These are phyloP conservation scores for Microctonus brassicae DNA, from an alignment of 2,888 invertebrate genomes.

Conservation along the genomic window DNA sequence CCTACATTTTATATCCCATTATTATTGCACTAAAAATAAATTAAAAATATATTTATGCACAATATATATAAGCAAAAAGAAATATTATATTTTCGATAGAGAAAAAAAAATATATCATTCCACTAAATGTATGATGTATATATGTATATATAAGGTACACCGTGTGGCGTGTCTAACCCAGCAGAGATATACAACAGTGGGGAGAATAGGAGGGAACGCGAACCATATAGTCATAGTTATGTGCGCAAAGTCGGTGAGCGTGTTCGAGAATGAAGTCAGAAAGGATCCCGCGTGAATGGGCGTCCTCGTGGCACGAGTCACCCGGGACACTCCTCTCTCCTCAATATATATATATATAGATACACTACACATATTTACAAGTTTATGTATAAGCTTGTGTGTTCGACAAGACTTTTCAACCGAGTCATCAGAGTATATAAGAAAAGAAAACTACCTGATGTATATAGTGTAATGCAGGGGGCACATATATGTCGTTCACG, in stretches of 20 bases:
- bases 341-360: background rate
- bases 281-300: constrained; percentile 47
- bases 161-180: constrained; percentile 21
- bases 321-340: constrained; percentile 40
- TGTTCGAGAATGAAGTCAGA: constrained; percentile 35
- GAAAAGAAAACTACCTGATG: constrained; percentile 58
- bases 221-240: constrained; percentile 11
- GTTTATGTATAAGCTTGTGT: background rate
- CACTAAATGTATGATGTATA: background rate
- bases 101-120: background rate
- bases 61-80: no score
- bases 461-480: constrained; percentile 50
- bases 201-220: constrained; percentile 2
- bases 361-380: background rate
- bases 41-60: no score
- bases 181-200: constrained; percentile 15
- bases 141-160: background rate
- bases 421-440: constrained; percentile 53
- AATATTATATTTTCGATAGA: background rate
- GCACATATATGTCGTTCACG: constrained; percentile 38
- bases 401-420: constrained; percentile 48
- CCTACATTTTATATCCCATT: background rate
- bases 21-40: no score
- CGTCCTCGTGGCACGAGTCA: constrained; percentile 52
- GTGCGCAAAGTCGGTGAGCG: constrained; percentile 28